Percentiles rank a stretch among this genome's conserved stretches.
These are phyloP conservation scores for Phylloscopus collybita DNA, from an alignment of 2,797 vertebrate species.

Conservation along the genomic window DNA sequence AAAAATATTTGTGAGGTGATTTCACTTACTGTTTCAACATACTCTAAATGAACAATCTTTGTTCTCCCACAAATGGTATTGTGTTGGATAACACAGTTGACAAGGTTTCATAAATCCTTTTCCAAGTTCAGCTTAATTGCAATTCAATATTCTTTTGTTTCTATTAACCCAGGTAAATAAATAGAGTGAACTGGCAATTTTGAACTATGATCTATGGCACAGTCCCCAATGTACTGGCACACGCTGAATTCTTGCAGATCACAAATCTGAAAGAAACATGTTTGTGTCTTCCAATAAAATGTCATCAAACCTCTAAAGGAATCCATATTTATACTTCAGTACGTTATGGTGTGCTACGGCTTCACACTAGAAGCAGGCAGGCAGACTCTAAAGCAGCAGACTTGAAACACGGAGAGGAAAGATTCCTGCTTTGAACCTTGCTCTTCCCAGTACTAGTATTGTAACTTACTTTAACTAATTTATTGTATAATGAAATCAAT, in stretches of 20 bases:
- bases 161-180: conserved; percentile 71
- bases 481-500: conserved; percentile 29
- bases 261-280: conserved; percentile 73
- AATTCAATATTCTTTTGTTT: conserved; percentile 63
- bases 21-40: conserved; percentile 64
- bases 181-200: conserved; percentile 58
- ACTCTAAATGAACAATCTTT: conserved; percentile 57
- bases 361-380: conserved; percentile 23
- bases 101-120: conserved; percentile 63
- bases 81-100: conserved; percentile 60
- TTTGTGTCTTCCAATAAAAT: conserved; percentile 70
- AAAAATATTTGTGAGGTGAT: conserved; percentile 70
- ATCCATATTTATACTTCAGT: conserved; percentile 48
- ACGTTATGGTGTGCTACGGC: not conserved
- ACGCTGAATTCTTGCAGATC: conserved; percentile 67
- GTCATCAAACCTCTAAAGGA: conserved; percentile 66
- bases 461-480: not conserved
- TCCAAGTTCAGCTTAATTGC: conserved; percentile 54
- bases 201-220: conserved; percentile 64
- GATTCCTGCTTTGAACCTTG: not conserved
- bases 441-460: conserved; percentile 1
- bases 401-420: conserved; percentile 2
- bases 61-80: conserved; percentile 51
- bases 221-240: conserved; percentile 33
- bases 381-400: conserved; percentile 28